Evolutionary conservation across 2,113 vertebrate species (phyloP), one percentile per base, ranked within the genome.

Genomic region (Casuarius casuarius): DNA sequence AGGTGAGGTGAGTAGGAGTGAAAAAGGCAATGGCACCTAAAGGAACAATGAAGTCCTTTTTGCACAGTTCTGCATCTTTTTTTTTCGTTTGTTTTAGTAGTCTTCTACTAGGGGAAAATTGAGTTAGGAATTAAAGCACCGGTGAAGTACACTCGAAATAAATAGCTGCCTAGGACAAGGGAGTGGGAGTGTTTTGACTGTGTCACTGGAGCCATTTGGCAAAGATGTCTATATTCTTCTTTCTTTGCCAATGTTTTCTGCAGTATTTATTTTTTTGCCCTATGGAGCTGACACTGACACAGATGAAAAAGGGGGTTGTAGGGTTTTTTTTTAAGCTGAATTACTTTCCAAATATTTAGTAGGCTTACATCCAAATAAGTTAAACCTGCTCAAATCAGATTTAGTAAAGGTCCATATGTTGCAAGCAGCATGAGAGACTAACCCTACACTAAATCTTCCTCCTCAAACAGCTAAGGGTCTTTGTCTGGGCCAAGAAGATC

Each of bases 311-410:
- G 10, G 2, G 7, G 21, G 26, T 29, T 72, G 17, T 38, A 51
- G 49, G 35, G 8, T 23, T 33, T 56, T 75, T 35, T 87, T 63
- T 75, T 3, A 31, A 35, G 73, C 42, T 71, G 29, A 74, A 79
- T 76, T 89, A 21, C 15, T 75, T 5, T 79, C 77, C 26, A 86
- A 94, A 87, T 91, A 85, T 93, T 83, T 86, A 75, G 59, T 44
- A 81, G 26, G 54, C 56, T 95, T 86, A 65, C 22, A 74, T 44
- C 8, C 51, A 86, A 81, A 33, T 33, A 72, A 96, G 56, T 77
- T 95, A 95, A 97, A 95, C 16, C 72, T 84, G 28, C 22, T 90
- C 31, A 84, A 90, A 77, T 80, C 56, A 95, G 91, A 90, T 96
- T 93, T 92, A 93, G 68, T 92, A 51, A 75, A 88, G 71, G 51